Percentiles rank a stretch among this genome's conserved stretches.
Conservation (phyloP, 2,888 invertebrate genomes). For the Plebejus anna region DNA sequence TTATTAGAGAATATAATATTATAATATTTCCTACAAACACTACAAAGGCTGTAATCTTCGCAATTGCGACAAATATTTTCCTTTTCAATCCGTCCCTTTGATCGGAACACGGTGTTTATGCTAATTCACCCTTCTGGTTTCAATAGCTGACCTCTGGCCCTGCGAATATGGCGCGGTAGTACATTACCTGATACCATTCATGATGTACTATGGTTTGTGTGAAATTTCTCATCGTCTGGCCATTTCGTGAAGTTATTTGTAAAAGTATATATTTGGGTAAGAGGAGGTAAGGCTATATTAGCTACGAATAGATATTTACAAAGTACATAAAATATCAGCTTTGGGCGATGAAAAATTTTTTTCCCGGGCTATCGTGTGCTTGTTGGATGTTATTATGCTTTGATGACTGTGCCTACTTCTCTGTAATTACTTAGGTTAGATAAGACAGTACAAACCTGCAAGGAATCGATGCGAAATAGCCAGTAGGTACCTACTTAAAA, state of each 20-base stretch:
- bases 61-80: slow-evolving; percentile 3
- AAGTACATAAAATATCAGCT: too few relatives aligned
- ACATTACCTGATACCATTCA: slow-evolving; percentile 19
- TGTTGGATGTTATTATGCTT: too few relatives aligned
- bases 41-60: neutral
- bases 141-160: slow-evolving; percentile 21
- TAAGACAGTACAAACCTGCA: too few relatives aligned
- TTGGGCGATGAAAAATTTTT: too few relatives aligned
- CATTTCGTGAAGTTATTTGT: neutral
- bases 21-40: neutral
- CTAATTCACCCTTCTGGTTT: slow-evolving; percentile 27
- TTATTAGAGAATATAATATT: neutral
- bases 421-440: too few relatives aligned
- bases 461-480: too few relatives aligned
- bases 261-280: neutral
- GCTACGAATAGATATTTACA: neutral
- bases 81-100: slow-evolving; percentile 17
- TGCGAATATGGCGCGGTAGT: slow-evolving; percentile 17
- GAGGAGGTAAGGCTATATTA: neutral
- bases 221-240: slow-evolving; percentile 4
- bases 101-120: slow-evolving; percentile 12
- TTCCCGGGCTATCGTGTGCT: too few relatives aligned
- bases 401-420: too few relatives aligned
- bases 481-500: too few relatives aligned
- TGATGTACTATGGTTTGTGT: slow-evolving; percentile 15